These are phyloP conservation scores for Enteromius viviparus DNA, from an alignment of 2,797 vertebrate species.

Conservation along the genomic window DNA sequence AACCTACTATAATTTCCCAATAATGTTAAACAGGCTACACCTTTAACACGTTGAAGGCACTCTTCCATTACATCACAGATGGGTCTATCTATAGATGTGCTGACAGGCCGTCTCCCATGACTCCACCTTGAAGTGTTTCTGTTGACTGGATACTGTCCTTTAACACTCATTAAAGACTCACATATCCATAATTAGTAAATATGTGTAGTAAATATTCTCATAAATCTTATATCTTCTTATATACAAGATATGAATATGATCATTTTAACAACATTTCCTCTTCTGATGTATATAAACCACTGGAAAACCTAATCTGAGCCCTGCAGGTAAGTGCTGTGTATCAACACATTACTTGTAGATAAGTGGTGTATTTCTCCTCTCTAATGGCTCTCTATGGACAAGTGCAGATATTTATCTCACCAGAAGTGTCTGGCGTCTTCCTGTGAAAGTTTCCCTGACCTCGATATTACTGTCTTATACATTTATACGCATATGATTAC, in stretches of 20 bases:
- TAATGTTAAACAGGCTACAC: neutral
- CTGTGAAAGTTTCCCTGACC: constrained; percentile 1
- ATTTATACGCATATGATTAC: neutral
- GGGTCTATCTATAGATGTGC: constrained; percentile 13
- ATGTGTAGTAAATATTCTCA: neutral
- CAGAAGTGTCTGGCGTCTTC: neutral
- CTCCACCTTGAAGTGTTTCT: constrained; percentile 18
- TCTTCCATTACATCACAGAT: neutral
- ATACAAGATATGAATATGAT: neutral
- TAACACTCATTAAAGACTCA: neutral
- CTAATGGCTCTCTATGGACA: constrained; percentile 1
- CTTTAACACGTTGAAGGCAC: neutral
- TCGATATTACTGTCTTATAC: neutral
- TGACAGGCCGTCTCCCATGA: constrained; percentile 14
- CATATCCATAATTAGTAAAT: neutral
- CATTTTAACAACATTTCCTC: neutral
- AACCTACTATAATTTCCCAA: neutral
- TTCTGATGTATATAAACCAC: neutral
- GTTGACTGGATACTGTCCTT: neutral
- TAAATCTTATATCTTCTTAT: no score
- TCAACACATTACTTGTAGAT: neutral
- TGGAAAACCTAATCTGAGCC: constrained; percentile 2
- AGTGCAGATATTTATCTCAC: constrained; percentile 6
- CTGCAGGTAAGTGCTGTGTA: neutral
- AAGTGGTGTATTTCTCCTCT: constrained; percentile 16